A percentile compares a stretch with the other conserved stretches of the same genome.
Evolutionary conservation across 1,140 invertebrate species (phyloP).

Genomic region (Aphis craccivora): DNA sequence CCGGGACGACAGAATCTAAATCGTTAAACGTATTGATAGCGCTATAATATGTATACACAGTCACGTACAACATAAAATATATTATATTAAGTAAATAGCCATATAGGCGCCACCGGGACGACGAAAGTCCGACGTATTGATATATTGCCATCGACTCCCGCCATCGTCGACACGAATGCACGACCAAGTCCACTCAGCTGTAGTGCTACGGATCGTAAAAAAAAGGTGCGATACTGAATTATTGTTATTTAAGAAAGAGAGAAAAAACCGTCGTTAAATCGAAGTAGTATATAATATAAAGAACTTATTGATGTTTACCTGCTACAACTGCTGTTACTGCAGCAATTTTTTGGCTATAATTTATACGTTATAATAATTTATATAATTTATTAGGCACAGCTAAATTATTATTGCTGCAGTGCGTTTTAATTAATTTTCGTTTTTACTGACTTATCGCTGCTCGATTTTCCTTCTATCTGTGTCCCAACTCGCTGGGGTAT

Average conservation of each 20-base stretch:
- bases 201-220: background rate
- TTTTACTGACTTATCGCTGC: too few species aligned
- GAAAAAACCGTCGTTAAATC: background rate
- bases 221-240: conserved; percentile 2
- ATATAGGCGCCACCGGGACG: background rate
- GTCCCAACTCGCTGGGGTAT: background rate
- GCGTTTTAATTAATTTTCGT: too few species aligned
- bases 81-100: conserved; percentile 18
- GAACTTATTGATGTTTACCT: background rate
- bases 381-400: background rate
- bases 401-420: background rate
- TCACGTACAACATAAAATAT: conserved; percentile 16
- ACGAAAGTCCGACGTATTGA: conserved; percentile 8
- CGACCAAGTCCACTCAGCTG: background rate
- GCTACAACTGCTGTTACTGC: too few species aligned
- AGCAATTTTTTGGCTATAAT: too few species aligned
- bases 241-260: background rate
- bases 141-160: background rate
- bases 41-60: background rate
- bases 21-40: conserved; percentile 15
- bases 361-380: background rate
- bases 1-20: background rate
- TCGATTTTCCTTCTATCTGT: too few species aligned
- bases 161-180: background rate
- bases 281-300: background rate